Evolutionary conservation across 92 coral and sea anemone species (phyloP).

Genomic region (Umimayanthus kanabou): DNA sequence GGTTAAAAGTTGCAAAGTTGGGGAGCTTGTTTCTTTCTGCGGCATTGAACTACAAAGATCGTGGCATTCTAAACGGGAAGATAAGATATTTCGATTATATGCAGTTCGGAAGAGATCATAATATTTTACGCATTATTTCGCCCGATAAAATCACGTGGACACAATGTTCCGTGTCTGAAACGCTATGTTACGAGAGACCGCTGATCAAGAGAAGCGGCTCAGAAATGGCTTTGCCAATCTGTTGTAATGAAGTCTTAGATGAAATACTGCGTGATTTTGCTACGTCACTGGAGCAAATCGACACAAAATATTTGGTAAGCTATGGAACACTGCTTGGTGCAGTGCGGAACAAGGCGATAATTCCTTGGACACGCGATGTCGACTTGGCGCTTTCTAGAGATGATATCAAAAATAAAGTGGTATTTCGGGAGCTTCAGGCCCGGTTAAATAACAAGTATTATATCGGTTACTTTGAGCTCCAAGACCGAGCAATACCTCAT

Average conservation of each 20-base stretch:
- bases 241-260: constrained; percentile 32
- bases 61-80: constrained; percentile 23
- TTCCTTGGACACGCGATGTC: constrained; percentile 36
- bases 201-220: constrained; percentile 3
- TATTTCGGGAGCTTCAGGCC: constrained; percentile 7
- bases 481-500: constrained; percentile 37
- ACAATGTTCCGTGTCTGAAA: constrained; percentile 31
- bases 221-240: constrained; percentile 19
- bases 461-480: constrained; percentile 31
- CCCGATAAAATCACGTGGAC: constrained; percentile 38
- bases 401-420: constrained; percentile 2
- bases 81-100: constrained; percentile 3
- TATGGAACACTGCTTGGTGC: constrained; percentile 42
- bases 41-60: constrained; percentile 28
- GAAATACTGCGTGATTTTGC: constrained; percentile 27
- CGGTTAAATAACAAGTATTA: background rate
- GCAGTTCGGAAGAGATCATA: constrained; percentile 4
- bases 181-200: constrained; percentile 31
- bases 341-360: constrained; percentile 30
- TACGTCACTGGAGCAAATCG: constrained; percentile 10
- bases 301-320: constrained; percentile 22
- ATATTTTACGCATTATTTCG: constrained; percentile 14
- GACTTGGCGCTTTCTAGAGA: constrained; percentile 13
- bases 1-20: constrained; percentile 22
- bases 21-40: constrained; percentile 17